These are phyloP conservation scores for Chironomus tentans DNA, from an alignment of 2,888 invertebrate genomes.

Conservation along the genomic window DNA sequence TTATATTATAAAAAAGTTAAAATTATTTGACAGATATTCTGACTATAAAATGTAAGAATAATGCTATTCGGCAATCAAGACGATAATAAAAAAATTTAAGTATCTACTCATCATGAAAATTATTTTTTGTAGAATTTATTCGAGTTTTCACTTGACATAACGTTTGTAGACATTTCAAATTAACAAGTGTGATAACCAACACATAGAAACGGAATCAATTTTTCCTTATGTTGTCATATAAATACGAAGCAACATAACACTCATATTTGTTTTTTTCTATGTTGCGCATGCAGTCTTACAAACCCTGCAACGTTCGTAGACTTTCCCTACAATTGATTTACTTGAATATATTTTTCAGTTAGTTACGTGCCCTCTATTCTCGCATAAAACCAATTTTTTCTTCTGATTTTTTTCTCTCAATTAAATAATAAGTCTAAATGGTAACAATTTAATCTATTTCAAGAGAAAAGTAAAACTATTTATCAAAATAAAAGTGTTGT, in stretches of 20 bases:
- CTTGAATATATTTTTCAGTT: background rate
- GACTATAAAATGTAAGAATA: background rate
- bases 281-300: background rate
- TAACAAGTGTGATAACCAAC: background rate
- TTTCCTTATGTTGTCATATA: background rate
- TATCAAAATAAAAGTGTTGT: background rate
- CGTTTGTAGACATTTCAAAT: background rate
- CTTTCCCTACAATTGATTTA: background rate
- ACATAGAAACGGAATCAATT: background rate
- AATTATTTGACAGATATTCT: background rate
- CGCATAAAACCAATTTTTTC: constrained; percentile 7
- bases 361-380: constrained; percentile 1
- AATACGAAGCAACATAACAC: background rate
- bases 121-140: background rate
- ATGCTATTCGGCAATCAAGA: no score
- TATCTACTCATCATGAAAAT: background rate
- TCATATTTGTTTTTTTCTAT: background rate
- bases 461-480: background rate
- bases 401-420: constrained; percentile 15
- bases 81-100: background rate
- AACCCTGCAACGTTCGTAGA: background rate
- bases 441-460: background rate
- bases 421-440: constrained; percentile 18
- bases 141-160: background rate
- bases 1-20: background rate